These are phyloP conservation scores for Monoplex corrugatus DNA, from an alignment of 2,888 invertebrate genomes.

Conservation along the genomic window DNA sequence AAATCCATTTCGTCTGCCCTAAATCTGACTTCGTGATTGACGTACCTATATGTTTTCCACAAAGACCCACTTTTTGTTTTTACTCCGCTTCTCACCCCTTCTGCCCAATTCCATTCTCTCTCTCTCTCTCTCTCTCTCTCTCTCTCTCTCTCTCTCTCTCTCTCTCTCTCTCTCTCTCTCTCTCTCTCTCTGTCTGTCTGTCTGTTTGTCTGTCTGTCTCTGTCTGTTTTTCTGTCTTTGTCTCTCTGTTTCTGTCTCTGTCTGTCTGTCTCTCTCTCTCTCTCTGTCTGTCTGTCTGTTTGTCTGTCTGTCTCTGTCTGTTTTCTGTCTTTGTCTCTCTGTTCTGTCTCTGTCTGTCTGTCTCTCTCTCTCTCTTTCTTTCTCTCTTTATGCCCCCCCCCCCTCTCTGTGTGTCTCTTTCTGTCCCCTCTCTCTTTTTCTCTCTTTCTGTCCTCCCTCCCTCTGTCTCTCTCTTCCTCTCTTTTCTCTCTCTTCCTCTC, in stretches of 20 bases:
- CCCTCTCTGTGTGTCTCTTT: background rate
- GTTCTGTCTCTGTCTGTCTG: no score
- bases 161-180: background rate
- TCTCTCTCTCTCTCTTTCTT: no score
- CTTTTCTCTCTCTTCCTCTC: background rate
- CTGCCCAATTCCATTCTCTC: no score
- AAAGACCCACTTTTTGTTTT: no score
- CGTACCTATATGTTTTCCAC: no score
- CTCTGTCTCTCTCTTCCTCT: background rate
- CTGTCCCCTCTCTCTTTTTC: background rate
- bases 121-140: background rate
- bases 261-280: no score
- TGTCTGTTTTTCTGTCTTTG: background rate
- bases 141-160: background rate
- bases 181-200: background rate
- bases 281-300: background rate
- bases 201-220: conserved; percentile 18
- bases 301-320: background rate
- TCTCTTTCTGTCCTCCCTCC: background rate
- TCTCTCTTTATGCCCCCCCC: background rate
- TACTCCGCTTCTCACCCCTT: background rate
- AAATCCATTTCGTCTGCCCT: no score
- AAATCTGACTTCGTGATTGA: no score
- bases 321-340: background rate
- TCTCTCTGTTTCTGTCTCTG: background rate